Percentiles rank a stretch among this genome's conserved stretches.
Evolutionary conservation across 2,888 invertebrate genomes (phyloP).

Genomic region (Nasonia oneida): DNA sequence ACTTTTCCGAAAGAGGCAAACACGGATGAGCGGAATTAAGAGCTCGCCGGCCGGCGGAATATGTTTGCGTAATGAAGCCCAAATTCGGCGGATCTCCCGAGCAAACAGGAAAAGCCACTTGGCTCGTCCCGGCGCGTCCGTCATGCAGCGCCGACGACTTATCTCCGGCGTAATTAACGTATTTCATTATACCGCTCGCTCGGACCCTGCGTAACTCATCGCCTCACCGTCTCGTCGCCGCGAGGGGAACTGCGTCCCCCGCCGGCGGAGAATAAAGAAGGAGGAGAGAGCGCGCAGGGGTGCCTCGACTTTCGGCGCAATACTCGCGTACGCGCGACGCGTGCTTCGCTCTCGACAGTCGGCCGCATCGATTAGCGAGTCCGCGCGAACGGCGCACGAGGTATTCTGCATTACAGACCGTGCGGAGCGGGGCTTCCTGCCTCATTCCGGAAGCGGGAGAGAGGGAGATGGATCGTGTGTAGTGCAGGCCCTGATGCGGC

Average conservation of each 20-base stretch:
- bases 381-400: too few species aligned
- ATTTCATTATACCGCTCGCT: constrained; percentile 46
- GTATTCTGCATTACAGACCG: too few species aligned
- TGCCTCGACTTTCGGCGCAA: too few species aligned
- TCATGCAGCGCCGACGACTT: constrained; percentile 46
- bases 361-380: too few species aligned
- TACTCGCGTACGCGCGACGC: neutral
- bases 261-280: too few species aligned
- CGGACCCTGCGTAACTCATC: constrained; percentile 30
- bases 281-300: too few species aligned
- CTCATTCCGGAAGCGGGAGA: constrained; percentile 59
- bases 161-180: constrained; percentile 60
- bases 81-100: constrained; percentile 52
- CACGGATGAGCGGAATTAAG: constrained; percentile 49
- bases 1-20: neutral
- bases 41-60: constrained; percentile 39
- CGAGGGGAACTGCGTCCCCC: too few species aligned
- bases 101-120: constrained; percentile 63
- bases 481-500: constrained; percentile 26
- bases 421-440: constrained; percentile 47
- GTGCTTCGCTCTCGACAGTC: too few species aligned
- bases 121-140: constrained; percentile 59
- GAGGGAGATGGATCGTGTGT: constrained; percentile 9
- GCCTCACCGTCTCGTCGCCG: neutral
- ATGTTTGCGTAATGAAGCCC: constrained; percentile 62